phyloP scores from a whole-genome alignment of 2,888 invertebrate species.

The Abscondita cerata region DNA sequence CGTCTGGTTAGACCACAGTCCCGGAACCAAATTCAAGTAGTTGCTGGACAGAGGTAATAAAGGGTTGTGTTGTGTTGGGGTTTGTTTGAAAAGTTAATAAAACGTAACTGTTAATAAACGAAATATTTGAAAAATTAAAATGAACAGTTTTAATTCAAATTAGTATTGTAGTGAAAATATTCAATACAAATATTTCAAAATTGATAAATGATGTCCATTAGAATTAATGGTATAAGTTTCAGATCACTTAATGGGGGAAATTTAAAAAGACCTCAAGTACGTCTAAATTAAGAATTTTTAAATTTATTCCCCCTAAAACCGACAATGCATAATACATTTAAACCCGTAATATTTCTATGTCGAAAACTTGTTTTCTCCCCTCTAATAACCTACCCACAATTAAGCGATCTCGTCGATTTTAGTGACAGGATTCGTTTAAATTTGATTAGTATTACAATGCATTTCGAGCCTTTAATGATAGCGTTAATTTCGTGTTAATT shows the following conservation, averaged over 20 bases:
- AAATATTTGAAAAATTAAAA: no score
- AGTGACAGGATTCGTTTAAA: slow-evolving; percentile 19
- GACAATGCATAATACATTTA: slow-evolving; percentile 5
- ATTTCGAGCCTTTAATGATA: slow-evolving; percentile 14
- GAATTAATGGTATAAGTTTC: no score
- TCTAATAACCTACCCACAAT: neutral
- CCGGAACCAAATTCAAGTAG: no score
- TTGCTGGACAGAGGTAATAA: no score
- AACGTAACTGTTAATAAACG: no score
- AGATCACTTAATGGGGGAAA: neutral
- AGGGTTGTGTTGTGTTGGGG: no score
- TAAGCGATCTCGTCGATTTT: slow-evolving; percentile 17
- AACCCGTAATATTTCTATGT: neutral
- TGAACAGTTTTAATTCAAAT: no score
- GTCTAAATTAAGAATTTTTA: slow-evolving; percentile 10
- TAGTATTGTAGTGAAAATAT: no score
- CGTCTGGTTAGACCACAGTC: no score
- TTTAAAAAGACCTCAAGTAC: slow-evolving; percentile 5
- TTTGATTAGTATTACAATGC: slow-evolving; percentile 21
- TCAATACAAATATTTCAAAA: no score
- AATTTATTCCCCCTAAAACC: slow-evolving; percentile 6
- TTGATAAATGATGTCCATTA: no score
- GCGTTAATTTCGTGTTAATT: slow-evolving; percentile 26
- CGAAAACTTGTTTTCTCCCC: slow-evolving; percentile 4
- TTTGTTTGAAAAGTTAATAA: no score